phyloP scores from a whole-genome alignment of 92 coral and sea anemone species.

The Umimayanthus kanabou region DNA sequence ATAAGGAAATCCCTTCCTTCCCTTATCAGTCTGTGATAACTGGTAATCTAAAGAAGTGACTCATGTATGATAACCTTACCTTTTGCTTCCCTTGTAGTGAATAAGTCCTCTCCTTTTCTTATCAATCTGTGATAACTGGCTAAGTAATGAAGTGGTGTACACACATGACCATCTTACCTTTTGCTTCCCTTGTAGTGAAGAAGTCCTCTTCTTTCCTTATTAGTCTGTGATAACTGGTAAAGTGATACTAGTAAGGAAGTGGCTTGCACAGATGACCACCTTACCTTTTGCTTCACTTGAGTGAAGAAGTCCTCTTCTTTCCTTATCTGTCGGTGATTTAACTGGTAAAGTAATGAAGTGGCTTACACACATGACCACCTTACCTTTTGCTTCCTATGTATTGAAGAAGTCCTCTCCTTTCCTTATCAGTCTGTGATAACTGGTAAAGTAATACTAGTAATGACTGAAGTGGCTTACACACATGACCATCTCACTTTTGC shows the following conservation, averaged over 20 bases:
- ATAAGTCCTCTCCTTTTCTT: conserved; percentile 10
- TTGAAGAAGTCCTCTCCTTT: conserved; percentile 11
- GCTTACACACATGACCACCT: not conserved
- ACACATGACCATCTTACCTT: not conserved
- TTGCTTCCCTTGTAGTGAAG: not conserved
- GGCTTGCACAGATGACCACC: not conserved
- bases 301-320: conserved; percentile 13
- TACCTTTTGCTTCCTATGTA: conserved; percentile 7
- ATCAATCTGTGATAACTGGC: conserved; percentile 57
- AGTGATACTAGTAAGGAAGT: too few relatives aligned
- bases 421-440: conserved; percentile 54
- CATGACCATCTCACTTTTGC: not conserved
- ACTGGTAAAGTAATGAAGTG: conserved; percentile 19
- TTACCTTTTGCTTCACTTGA: conserved; percentile 12
- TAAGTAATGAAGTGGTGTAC: too few relatives aligned
- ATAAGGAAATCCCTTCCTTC: not conserved
- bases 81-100: conserved; percentile 1
- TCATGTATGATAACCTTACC: not conserved
- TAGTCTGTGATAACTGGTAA: conserved; percentile 59
- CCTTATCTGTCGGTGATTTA: conserved; percentile 51
- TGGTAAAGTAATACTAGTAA: conserved; percentile 15
- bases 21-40: conserved; percentile 55
- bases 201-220: not conserved
- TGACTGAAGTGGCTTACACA: conserved; percentile 22
- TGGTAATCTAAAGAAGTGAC: conserved; percentile 1